phyloP scores from a whole-genome alignment of 2,888 invertebrate genomes.

The Conistra vaccinii region DNA sequence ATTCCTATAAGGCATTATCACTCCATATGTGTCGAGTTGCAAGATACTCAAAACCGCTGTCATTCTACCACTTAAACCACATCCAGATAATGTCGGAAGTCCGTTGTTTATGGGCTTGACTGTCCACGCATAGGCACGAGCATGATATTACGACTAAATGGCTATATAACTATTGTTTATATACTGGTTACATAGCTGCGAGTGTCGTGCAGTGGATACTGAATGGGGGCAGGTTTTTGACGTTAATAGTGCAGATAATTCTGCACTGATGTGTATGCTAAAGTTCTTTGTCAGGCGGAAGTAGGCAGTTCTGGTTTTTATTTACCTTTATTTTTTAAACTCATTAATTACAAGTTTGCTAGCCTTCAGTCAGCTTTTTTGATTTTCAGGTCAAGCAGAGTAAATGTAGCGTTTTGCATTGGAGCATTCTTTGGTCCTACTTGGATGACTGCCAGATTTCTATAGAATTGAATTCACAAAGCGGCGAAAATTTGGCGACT shows the following conservation, averaged over 20 bases:
- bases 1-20: background rate
- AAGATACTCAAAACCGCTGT: slow-evolving; percentile 22
- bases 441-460: slow-evolving; percentile 46
- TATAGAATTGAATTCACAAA: slow-evolving; percentile 29
- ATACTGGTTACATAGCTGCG: slow-evolving; percentile 61
- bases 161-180: slow-evolving; percentile 76
- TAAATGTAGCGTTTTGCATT: slow-evolving; percentile 31
- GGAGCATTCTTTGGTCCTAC: slow-evolving; percentile 20
- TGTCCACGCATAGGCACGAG: slow-evolving; percentile 77
- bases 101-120: slow-evolving; percentile 75
- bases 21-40: background rate
- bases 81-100: slow-evolving; percentile 74
- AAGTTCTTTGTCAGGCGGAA: background rate
- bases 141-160: slow-evolving; percentile 74
- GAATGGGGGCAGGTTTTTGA: slow-evolving; percentile 31
- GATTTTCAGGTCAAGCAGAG: slow-evolving; percentile 19
- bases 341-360: background rate
- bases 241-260: background rate
- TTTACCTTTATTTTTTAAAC: no score
- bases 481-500: slow-evolving; percentile 30
- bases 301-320: no score
- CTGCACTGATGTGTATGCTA: background rate
- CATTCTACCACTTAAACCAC: slow-evolving; percentile 46
- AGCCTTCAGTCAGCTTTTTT: background rate
- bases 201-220: slow-evolving; percentile 37